Base-by-base conservation (phyloP, 2,113 vertebrate genomes). In the Rhinolophus sinicus region DNA sequence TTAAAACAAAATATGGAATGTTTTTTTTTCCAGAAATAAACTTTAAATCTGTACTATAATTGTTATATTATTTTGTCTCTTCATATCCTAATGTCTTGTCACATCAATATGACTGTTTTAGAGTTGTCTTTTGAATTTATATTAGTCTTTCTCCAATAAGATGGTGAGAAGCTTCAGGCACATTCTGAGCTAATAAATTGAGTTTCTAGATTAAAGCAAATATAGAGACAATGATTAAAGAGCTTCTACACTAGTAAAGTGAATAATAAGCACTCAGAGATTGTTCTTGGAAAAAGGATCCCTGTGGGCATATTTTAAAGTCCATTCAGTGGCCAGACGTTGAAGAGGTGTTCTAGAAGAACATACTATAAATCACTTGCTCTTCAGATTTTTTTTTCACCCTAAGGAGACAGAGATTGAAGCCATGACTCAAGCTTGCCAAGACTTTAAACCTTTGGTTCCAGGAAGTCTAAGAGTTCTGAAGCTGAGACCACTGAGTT, bases 141-240 rank as follows among this genome's bases (percentile, higher is more conserved):
- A 65, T 78, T 75, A 62, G 44, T 44, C 58, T 93, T 94, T 94
- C 38, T 54, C 3, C 75, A 40, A 13, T 47, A 87, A 75, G 85
- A 75, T 35, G 50, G 92, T n/a, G 52, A 97, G 94, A 94, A 90
- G 95, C 93, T 97, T 92, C 58, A 67, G 96, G 97, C 82, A 96
- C 9, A 86, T 83, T 92, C 86, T 94, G 86, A 94, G 69, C 96
- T 95, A 95, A 97, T 96, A 98, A 97, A 97, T 93, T n/a, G 89
- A 96, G 96, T 97, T 98, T 97, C 93, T 95, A 97, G 97, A 97
- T 98, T 93, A 98, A 98, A 97, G 97, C 86, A 97, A 96, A 95
- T 56, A n/a, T 54, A 89, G 89, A 95, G 96, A 96, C 96, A 96
- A 86, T 98, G 96, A 98, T 98, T 97, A 97, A 98, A 98, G 96